These are phyloP conservation scores for Oncorhynchus tshawytscha DNA, from an alignment of 2,113 vertebrate genomes.

Conservation along the genomic window DNA sequence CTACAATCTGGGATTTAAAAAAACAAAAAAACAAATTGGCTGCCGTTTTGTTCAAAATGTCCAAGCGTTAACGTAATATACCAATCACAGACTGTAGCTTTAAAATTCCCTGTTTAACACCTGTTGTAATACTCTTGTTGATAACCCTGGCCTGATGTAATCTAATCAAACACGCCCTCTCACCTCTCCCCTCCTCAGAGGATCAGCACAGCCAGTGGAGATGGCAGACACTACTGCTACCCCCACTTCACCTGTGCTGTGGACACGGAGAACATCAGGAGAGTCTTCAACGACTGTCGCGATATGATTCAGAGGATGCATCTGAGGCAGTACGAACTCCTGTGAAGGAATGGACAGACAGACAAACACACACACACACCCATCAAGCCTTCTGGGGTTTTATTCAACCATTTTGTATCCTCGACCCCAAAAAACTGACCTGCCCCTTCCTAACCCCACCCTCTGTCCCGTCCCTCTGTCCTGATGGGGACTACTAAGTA, in stretches of 20 bases:
- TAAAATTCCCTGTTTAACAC: too few relatives aligned
- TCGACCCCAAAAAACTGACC: conserved; percentile 36
- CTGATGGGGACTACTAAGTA: conserved; percentile 71
- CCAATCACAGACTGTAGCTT: neutral
- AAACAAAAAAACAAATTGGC: too few relatives aligned
- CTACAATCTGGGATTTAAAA: too few relatives aligned
- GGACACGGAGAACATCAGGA: conserved; percentile 98
- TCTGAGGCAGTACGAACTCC: conserved; percentile 98
- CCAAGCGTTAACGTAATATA: neutral
- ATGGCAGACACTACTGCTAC: conserved; percentile 97
- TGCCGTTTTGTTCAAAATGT: too few relatives aligned
- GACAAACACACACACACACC: neutral
- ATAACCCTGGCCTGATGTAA: too few relatives aligned
- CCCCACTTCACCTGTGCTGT: conserved; percentile 97
- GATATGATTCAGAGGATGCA: conserved; percentile 99
- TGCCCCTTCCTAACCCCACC: conserved; percentile 51
- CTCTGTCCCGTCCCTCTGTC: conserved; percentile 47
- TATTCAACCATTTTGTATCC: conserved; percentile 70
- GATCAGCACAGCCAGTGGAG: conserved; percentile 95
- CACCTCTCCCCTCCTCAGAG: conserved; percentile 71
- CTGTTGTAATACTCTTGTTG: too few relatives aligned
- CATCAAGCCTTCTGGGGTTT: conserved; percentile 76
- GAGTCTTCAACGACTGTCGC: conserved; percentile 97
- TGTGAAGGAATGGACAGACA: conserved; percentile 79
- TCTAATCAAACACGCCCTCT: neutral